Base-by-base conservation (phyloP, 2,888 invertebrate species). In the Cephus pygmeus region DNA sequence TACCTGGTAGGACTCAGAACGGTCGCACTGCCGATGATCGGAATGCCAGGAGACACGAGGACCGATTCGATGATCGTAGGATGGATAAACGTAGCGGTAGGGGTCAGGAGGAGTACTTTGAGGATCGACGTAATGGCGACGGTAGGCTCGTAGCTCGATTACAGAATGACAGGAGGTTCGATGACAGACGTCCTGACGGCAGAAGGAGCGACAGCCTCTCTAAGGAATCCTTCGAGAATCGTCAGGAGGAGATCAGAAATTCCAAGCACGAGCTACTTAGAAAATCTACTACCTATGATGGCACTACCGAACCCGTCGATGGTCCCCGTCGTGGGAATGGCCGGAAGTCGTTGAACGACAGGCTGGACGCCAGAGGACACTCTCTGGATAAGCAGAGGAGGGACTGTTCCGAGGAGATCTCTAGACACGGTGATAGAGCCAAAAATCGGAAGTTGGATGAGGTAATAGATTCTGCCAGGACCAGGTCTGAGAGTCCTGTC, bases 41-140 rank as follows among this genome's bases (percentile, higher is more conserved):
- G 74, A 81, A 80, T 69, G 85, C 36, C 73, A 84, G 79, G 81
- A 87, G 36, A 82, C 84, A 35, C 82, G 87, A 80, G 78, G 85
- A 83, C 77, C 81, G 36, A 81, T 79, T 83, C 73, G 83, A 75
- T 71, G 81, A 69, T 77, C 84, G 75, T 74, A 78, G 82, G 69
- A 77, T 81, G 56, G 82, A 83, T n/a, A 73, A 76, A 30, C 79
- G 83, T 73, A 84, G 77, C 56, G 87, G 84, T 33, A 84, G 84
- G 75, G 85, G 84, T 40, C 77, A 79, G 1, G 82, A 82, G 35
- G 83, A 82, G 74, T 81, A 77, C 15, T 76, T 81, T 36, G 83
- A 83, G 35, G 75, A 81, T 68, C 81, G 80, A 31, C 82, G 79
- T 34, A 83, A 82, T 75, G 85, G 86, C 4, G 83, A 86, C 34